phyloP scores from a whole-genome alignment of 92 coral and sea anemone species.

The Ricordea florida region DNA sequence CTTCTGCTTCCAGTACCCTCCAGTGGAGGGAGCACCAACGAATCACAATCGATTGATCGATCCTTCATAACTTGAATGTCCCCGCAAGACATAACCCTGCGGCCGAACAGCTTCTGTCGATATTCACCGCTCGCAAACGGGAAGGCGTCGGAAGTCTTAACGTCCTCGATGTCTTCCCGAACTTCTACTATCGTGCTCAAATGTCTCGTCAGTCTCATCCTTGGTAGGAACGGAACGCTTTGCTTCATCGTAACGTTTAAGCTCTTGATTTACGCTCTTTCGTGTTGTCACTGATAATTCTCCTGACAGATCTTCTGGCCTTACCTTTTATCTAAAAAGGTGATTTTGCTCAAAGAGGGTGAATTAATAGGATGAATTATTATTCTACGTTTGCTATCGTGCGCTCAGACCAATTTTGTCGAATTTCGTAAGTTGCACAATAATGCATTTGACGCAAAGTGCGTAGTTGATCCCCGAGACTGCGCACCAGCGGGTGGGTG shows the following conservation, averaged over 20 bases:
- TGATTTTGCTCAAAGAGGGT: too few species aligned
- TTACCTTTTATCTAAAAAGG: too few species aligned
- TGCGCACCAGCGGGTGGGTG: too few species aligned
- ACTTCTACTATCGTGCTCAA: slow-evolving; percentile 32
- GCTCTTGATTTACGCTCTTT: neutral
- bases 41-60: neutral
- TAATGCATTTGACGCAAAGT: too few species aligned
- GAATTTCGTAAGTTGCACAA: too few species aligned
- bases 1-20: neutral
- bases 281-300: neutral
- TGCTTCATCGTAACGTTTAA: slow-evolving; percentile 24
- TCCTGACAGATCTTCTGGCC: too few species aligned
- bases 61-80: neutral
- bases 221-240: slow-evolving; percentile 16
- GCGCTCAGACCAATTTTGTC: too few species aligned
- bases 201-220: slow-evolving; percentile 11
- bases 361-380: too few species aligned
- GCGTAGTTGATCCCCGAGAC: too few species aligned
- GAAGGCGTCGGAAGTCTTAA: neutral
- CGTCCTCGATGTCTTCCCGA: slow-evolving; percentile 14
- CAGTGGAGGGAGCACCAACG: slow-evolving; percentile 2
- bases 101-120: neutral
- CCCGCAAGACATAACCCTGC: slow-evolving; percentile 15
- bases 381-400: too few species aligned
- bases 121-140: neutral